Evolutionary conservation across 37 sponge, comb jelly and placozoan genomes (phyloP).

Genomic region (Ephydatia muelleri): DNA sequence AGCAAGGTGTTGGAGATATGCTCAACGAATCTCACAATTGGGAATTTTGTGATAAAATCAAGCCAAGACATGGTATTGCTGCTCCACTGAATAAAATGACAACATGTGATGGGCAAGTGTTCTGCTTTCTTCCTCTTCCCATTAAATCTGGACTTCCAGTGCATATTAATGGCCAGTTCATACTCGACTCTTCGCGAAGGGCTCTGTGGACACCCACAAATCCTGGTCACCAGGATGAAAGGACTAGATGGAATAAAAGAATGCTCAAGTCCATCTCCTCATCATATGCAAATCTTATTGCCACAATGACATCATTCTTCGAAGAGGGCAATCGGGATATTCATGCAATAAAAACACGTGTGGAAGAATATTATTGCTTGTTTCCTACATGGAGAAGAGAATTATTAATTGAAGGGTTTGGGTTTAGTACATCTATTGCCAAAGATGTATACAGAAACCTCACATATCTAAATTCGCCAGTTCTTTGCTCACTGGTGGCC

Average conservation of each 20-base stretch:
- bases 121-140: constrained; percentile 72
- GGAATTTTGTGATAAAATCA: constrained; percentile 5
- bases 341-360: background rate
- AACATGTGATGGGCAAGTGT: constrained; percentile 14
- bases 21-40: constrained; percentile 14
- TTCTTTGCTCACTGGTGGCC: background rate
- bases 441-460: constrained; percentile 4
- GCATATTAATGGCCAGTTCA: constrained; percentile 68
- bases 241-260: constrained; percentile 50
- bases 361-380: constrained; percentile 13
- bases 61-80: constrained; percentile 61
- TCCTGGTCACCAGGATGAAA: constrained; percentile 12
- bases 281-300: constrained; percentile 61
- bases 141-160: constrained; percentile 34
- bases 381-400: constrained; percentile 19
- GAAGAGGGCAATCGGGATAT: background rate
- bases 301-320: background rate
- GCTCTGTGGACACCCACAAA: constrained; percentile 19
- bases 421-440: background rate
- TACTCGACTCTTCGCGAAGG: constrained; percentile 24
- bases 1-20: constrained; percentile 49
- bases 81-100: background rate
- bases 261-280: constrained; percentile 41
- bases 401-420: background rate
- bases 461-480: background rate